Percentiles rank a stretch among this genome's conserved stretches.
Evolutionary conservation across 2,888 invertebrate species (phyloP).

Genomic region (Dermolepida albohirtum): DNA sequence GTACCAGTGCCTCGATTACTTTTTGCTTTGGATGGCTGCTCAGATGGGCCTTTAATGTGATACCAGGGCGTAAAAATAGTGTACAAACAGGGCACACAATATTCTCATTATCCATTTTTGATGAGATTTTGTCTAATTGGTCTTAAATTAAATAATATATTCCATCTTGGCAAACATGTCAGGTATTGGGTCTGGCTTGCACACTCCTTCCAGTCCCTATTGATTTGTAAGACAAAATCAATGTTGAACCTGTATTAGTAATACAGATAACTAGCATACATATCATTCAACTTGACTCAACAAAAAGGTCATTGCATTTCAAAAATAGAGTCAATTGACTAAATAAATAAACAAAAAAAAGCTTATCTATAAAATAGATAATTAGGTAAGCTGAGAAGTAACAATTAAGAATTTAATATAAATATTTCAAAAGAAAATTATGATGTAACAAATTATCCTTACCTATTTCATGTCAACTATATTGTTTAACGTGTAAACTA

Average conservation of each 20-base stretch:
- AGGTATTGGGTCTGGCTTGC: slow-evolving; percentile 38
- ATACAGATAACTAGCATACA: slow-evolving; percentile 24
- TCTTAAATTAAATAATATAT: slow-evolving; percentile 12
- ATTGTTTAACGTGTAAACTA: slow-evolving; percentile 21
- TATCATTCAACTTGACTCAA: slow-evolving; percentile 10
- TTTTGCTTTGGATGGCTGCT: slow-evolving; percentile 90
- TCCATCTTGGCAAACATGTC: slow-evolving; percentile 28
- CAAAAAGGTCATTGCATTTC: slow-evolving; percentile 7
- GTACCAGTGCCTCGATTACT: slow-evolving; percentile 81
- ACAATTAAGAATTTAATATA: not conserved
- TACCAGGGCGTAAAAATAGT: slow-evolving; percentile 84
- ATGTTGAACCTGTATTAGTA: slow-evolving; percentile 45
- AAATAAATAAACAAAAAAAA: slow-evolving; percentile 32
- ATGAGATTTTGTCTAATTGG: not conserved
- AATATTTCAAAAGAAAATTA: slow-evolving; percentile 8
- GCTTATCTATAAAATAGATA: slow-evolving; percentile 33
- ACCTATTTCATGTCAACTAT: slow-evolving; percentile 39
- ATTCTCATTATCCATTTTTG: slow-evolving; percentile 58
- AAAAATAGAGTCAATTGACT: slow-evolving; percentile 26
- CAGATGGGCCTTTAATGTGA: slow-evolving; percentile 83
- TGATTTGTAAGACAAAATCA: slow-evolving; percentile 51
- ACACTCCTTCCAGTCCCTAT: slow-evolving; percentile 49
- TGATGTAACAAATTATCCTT: slow-evolving; percentile 15
- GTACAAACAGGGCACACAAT: slow-evolving; percentile 85
- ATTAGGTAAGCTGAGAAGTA: slow-evolving; percentile 1